Percentiles rank a stretch among this genome's conserved stretches.
Evolutionary conservation across 2,113 vertebrate genomes (phyloP).

Genomic region (Irena cyanogastra): DNA sequence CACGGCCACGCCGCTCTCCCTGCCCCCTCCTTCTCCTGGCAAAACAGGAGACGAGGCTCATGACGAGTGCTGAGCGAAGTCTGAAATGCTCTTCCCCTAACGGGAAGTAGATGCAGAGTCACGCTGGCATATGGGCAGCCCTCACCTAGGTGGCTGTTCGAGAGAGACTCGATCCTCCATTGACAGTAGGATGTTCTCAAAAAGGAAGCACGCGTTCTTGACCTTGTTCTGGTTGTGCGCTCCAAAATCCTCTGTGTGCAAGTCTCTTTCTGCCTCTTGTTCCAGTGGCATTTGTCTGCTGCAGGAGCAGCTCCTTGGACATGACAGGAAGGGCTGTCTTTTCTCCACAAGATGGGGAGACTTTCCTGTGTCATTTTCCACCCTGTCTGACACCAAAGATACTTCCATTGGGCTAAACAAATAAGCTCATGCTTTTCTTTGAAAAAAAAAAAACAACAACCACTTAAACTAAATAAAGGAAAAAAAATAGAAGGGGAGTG

Average conservation of each 20-base stretch:
- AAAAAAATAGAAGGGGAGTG: background rate
- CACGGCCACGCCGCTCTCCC: background rate
- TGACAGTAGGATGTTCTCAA: background rate
- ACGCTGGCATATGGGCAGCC: constrained; percentile 43
- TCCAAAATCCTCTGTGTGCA: background rate
- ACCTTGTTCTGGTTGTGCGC: background rate
- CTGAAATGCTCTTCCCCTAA: background rate
- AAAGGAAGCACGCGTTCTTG: background rate
- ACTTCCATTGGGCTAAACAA: background rate
- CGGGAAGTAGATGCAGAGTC: constrained; percentile 49
- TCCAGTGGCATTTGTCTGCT: background rate
- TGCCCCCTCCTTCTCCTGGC: constrained; percentile 41
- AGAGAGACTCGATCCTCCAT: background rate
- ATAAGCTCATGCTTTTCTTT: background rate
- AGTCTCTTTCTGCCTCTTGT: background rate
- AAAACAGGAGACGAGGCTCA: background rate
- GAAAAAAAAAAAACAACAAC: background rate
- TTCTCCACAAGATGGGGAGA: background rate
- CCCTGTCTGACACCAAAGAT: background rate
- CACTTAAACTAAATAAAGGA: background rate
- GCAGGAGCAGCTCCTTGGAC: background rate
- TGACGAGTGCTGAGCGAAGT: background rate
- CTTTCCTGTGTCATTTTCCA: background rate
- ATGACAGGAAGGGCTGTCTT: background rate
- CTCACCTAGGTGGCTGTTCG: constrained; percentile 33